Base-by-base conservation (phyloP, 2,113 vertebrate species). In the Salvelinus namaycush region DNA sequence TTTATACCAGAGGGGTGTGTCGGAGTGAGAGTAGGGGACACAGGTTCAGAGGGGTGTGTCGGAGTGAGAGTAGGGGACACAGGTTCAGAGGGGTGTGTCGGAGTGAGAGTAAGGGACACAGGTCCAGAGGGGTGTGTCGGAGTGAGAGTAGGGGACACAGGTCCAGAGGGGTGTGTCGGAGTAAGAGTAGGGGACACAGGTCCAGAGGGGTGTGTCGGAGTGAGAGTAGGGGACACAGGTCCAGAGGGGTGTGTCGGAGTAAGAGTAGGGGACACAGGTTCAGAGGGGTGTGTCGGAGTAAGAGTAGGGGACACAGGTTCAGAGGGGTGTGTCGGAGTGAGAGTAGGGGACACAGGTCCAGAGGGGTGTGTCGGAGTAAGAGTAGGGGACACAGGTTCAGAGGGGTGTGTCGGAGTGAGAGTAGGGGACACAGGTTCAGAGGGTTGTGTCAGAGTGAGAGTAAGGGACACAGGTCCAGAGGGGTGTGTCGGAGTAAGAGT, bases 141-240 rank as follows among this genome's bases (percentile, higher is more conserved):
- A 34, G 31, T 34, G 31, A 34, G 31, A 34, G 31, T 34, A 6
- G 5, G 31, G 5, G 31, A 34, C 5, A 34, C 31, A 6, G 31
- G 31, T 34, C 0, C 22, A 49, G 5, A n/a, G 1, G 24, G 6
- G 64, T 71, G 70, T 68, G 67, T 76, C 65, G 49, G 71, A 11
- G 64, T 68, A 18, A 73, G 74, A n/a, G 24, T 65, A 20, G 22
- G 80, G 80, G 76, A 76, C 81, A 69, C 74, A 65, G 39, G 39
- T 8, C 0, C 39, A 39, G 39, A 39, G 1, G 49, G 49, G 14
- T 51, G 49, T 51, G 1, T 34, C 1, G 1, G 31, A 34, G 31
- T 34, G 31, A 34, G 31, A 34, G 31, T 34, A 34, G 0, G 31
- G 31, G 31, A 34, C 31, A 34, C 31, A 34, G 5, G 5, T 34